A percentile compares a stretch with the other conserved stretches of the same genome.
Conservation (phyloP, 1,140 invertebrate species). For the Panulirus ornatus region DNA sequence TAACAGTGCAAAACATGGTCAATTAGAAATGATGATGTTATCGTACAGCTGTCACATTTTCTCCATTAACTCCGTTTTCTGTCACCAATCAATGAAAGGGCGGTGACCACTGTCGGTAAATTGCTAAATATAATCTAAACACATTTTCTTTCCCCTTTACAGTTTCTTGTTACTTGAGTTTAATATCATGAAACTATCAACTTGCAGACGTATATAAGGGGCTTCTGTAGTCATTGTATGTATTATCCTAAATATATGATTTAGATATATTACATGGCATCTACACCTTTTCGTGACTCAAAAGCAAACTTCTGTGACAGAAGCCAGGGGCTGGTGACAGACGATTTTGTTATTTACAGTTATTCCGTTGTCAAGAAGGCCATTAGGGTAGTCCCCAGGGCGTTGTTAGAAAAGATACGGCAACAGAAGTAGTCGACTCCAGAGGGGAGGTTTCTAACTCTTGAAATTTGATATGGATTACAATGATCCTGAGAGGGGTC, state of each 20-base stretch:
- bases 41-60: slow-evolving; percentile 29
- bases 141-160: background rate
- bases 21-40: background rate
- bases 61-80: slow-evolving; percentile 21
- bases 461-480: no score
- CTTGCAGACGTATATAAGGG: background rate
- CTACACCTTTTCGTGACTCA: background rate
- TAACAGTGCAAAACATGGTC: background rate
- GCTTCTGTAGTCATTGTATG: background rate
- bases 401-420: no score
- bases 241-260: background rate
- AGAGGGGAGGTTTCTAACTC: no score
- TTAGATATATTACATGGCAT: background rate
- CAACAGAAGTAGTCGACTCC: no score
- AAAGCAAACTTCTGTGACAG: no score
- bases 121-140: background rate
- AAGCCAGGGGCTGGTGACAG: no score
- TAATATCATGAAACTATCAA: background rate
- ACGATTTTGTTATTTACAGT: no score
- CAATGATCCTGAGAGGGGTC: no score
- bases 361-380: no score
- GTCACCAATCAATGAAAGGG: slow-evolving; percentile 66
- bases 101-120: slow-evolving; percentile 45
- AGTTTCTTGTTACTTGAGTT: background rate
- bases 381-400: no score